phyloP scores from a whole-genome alignment of 1,140 invertebrate genomes.

The Pogonognathellus flavescens region DNA sequence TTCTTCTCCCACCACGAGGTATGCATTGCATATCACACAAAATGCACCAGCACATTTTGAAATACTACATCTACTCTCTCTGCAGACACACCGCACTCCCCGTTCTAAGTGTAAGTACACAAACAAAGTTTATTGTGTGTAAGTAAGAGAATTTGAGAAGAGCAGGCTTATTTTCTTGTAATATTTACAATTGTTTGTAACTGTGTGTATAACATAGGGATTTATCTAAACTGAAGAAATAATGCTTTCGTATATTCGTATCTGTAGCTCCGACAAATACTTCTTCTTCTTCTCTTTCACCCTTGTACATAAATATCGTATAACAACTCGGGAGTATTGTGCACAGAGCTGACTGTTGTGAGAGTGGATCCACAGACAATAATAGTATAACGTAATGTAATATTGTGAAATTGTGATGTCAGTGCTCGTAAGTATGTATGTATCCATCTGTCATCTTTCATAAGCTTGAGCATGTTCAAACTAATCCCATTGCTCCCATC shows the following conservation, averaged over 20 bases:
- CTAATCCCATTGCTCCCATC: constrained; percentile 58
- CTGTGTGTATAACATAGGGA: neutral
- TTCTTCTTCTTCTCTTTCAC: neutral
- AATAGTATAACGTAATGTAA: constrained; percentile 20
- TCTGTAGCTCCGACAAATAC: neutral
- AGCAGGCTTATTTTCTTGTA: constrained; percentile 33
- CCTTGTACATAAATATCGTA: neutral
- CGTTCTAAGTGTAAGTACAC: neutral
- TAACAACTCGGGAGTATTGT: neutral
- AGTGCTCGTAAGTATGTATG: constrained; percentile 35
- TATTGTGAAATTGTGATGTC: constrained; percentile 26
- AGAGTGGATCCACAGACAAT: constrained; percentile 16
- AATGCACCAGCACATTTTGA: no score
- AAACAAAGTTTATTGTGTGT: constrained; percentile 19
- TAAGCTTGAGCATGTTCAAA: constrained; percentile 62
- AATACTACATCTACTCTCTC: neutral
- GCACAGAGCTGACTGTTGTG: constrained; percentile 30
- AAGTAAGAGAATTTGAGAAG: constrained; percentile 19
- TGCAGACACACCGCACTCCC: neutral
- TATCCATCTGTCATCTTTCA: constrained; percentile 60
- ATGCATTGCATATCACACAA: no score
- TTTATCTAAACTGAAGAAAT: constrained; percentile 24
- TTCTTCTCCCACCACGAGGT: no score
- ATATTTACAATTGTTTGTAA: neutral
- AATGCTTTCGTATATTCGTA: neutral